phyloP scores from a whole-genome alignment of 2,113 vertebrate species.

The Octodon degus region DNA sequence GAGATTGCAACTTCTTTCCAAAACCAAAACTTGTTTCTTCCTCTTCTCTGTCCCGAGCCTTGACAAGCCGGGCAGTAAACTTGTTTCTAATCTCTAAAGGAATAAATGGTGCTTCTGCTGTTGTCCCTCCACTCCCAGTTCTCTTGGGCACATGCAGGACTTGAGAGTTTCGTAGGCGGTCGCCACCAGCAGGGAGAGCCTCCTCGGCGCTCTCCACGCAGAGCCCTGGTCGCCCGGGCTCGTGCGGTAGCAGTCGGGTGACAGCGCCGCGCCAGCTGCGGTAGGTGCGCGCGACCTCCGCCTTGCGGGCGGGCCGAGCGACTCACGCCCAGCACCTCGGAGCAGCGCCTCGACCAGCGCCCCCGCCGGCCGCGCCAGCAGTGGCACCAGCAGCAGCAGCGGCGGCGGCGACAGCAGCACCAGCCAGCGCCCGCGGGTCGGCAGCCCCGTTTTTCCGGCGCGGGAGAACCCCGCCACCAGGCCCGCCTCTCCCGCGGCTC shows the following conservation, averaged over 20 bases:
- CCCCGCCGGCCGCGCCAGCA: constrained; percentile 80
- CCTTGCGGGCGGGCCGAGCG: constrained; percentile 92
- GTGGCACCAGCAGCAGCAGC: constrained; percentile 68
- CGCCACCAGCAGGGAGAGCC: constrained; percentile 92
- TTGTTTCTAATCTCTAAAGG: constrained; percentile 80
- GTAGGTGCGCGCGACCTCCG: constrained; percentile 95
- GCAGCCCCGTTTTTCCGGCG: neutral
- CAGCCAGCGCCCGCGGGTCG: neutral
- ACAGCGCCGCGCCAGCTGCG: constrained; percentile 94
- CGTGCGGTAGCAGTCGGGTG: constrained; percentile 92
- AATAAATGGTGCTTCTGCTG: constrained; percentile 78
- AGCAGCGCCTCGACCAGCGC: constrained; percentile 94
- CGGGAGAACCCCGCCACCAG: constrained; percentile 53
- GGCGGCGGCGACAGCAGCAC: constrained; percentile 60
- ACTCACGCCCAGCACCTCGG: constrained; percentile 95
- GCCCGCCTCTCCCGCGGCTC: neutral
- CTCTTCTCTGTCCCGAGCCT: constrained; percentile 82
- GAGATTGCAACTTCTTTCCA: constrained; percentile 82
- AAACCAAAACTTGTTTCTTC: constrained; percentile 83
- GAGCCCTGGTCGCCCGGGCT: constrained; percentile 80
- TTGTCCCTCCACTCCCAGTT: constrained; percentile 79
- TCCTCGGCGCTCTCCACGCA: constrained; percentile 85
- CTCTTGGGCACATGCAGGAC: constrained; percentile 81
- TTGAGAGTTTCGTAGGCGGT: constrained; percentile 98
- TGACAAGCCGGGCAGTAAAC: constrained; percentile 74